phyloP scores from a whole-genome alignment of 2,888 invertebrate genomes.

The Mythimna loreyi region DNA sequence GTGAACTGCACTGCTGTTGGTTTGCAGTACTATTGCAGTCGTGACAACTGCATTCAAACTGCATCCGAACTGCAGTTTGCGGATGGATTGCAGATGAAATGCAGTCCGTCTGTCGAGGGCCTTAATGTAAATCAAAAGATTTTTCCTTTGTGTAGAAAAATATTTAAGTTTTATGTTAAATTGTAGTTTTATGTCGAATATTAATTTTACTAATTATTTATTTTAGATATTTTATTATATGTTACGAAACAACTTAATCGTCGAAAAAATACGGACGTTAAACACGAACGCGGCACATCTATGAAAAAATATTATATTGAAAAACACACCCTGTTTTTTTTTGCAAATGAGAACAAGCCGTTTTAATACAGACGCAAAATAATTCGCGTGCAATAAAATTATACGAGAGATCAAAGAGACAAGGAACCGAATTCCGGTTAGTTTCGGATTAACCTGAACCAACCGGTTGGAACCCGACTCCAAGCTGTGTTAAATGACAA shows the following conservation, averaged over 20 bases:
- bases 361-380: constrained; percentile 57
- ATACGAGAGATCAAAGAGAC: constrained; percentile 17
- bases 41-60: no score
- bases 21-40: no score
- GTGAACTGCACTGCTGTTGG: no score
- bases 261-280: constrained; percentile 42
- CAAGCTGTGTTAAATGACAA: no score
- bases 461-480: no score
- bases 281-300: constrained; percentile 47
- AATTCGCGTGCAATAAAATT: constrained; percentile 59
- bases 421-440: no score
- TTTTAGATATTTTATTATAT: constrained; percentile 43
- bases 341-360: constrained; percentile 65
- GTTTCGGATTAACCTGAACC: no score
- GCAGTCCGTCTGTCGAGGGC: no score
- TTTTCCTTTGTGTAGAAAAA: constrained; percentile 35
- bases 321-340: constrained; percentile 66
- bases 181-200: constrained; percentile 13
- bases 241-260: constrained; percentile 47
- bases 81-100: no score
- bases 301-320: constrained; percentile 55
- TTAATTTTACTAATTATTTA: constrained; percentile 6
- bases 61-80: no score
- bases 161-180: constrained; percentile 24
- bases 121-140: constrained; percentile 7